Conservation (phyloP, 2,888 invertebrate genomes). For the Acanthosepion pharaonis region DNA sequence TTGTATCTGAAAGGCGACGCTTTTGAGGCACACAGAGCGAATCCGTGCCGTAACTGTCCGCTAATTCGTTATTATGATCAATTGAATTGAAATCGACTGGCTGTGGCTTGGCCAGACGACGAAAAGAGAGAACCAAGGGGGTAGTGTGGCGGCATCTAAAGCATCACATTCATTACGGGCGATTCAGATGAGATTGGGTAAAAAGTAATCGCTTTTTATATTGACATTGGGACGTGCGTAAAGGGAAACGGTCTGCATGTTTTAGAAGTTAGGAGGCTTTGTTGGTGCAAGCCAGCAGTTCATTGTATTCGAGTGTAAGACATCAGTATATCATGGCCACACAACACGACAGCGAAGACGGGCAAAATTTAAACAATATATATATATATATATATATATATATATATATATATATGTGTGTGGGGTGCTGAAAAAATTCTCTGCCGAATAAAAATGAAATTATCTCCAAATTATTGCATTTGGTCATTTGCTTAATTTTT, state of each 20-base stretch:
- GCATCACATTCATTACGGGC: constrained; percentile 33
- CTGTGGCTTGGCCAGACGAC: background rate
- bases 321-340: background rate
- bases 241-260: background rate
- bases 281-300: background rate
- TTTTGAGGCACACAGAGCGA: background rate
- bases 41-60: constrained; percentile 33
- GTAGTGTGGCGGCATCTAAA: background rate
- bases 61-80: constrained; percentile 10
- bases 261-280: background rate
- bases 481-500: too few species aligned
- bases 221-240: background rate
- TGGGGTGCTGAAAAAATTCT: too few species aligned
- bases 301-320: background rate
- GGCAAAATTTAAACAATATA: too few species aligned
- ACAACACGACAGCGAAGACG: background rate
- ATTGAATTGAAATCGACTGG: background rate
- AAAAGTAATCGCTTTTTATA: constrained; percentile 17
- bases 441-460: too few species aligned
- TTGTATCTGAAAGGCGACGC: background rate
- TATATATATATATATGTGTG: too few species aligned
- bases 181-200: background rate
- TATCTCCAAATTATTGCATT: too few species aligned
- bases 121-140: background rate
- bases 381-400: too few species aligned